Conservation (phyloP, 2,113 vertebrate species). For the Micromys minutus region DNA sequence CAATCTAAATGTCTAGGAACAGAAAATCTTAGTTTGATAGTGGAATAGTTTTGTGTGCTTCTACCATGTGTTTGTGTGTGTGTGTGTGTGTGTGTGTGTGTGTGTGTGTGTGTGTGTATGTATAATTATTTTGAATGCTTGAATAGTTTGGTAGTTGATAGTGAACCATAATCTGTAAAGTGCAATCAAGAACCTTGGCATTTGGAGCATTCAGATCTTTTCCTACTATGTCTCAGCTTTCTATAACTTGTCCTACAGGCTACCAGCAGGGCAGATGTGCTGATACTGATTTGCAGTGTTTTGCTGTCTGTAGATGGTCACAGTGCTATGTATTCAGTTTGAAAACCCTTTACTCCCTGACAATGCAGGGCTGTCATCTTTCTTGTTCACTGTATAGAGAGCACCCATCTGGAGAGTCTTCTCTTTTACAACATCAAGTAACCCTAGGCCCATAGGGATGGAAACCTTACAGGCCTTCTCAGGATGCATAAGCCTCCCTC, state of each 20-base stretch:
- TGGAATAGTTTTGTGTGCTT: background rate
- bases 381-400: background rate
- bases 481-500: background rate
- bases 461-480: background rate
- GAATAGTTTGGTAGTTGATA: background rate
- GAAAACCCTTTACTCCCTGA: background rate
- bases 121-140: too few relatives aligned
- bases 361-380: background rate
- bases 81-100: background rate
- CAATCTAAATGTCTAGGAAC: background rate
- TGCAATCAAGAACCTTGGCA: background rate
- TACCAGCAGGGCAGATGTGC: background rate
- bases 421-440: background rate
- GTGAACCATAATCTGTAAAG: background rate
- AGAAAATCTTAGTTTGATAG: background rate
- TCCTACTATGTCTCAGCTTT: background rate
- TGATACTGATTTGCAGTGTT: background rate
- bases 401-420: background rate
- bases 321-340: background rate
- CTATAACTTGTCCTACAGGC: background rate
- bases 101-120: too few relatives aligned
- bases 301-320: background rate
- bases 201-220: background rate
- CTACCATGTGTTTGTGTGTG: accelerated
- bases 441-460: background rate